Percentiles rank a stretch among this genome's conserved stretches.
These are phyloP conservation scores for Drosophila parvula DNA, from an alignment of 1,140 invertebrate genomes.

Conservation along the genomic window DNA sequence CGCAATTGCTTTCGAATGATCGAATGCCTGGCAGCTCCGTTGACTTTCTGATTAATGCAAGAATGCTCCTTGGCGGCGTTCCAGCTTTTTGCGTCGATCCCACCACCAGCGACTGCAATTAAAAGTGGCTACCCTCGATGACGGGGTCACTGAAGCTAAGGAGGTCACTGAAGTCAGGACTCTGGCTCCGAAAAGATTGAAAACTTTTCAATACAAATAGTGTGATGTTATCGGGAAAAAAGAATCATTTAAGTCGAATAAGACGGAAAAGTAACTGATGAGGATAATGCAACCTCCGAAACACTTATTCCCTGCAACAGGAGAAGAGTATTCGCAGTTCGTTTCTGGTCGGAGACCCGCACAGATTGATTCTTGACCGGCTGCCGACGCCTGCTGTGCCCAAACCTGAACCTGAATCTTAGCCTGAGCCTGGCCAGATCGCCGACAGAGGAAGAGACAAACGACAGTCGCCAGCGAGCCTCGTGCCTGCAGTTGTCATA, in stretches of 20 bases:
- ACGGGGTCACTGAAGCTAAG: neutral
- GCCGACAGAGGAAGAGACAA: constrained; percentile 29
- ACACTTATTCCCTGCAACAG: too few species aligned
- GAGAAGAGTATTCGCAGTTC: constrained; percentile 28
- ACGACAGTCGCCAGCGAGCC: constrained; percentile 58
- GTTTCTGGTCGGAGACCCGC: neutral
- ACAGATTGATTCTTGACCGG: constrained; percentile 52
- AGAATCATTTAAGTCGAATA: too few species aligned
- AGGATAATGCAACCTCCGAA: neutral
- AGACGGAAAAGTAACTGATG: neutral
- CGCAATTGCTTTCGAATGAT: constrained; percentile 76
- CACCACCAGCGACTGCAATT: constrained; percentile 57
- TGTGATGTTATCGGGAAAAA: neutral
- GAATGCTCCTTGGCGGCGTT: constrained; percentile 75
- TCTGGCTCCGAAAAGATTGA: neutral
- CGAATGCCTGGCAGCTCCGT: constrained; percentile 77
- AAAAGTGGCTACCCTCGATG: constrained; percentile 61
- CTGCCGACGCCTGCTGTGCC: constrained; percentile 62
- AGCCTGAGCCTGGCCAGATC: constrained; percentile 42
- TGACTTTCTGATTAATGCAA: constrained; percentile 83
- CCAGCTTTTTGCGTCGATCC: constrained; percentile 52
- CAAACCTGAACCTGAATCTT: constrained; percentile 17
- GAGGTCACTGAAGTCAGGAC: neutral
- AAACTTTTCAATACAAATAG: neutral
- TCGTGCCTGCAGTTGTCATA: constrained; percentile 80